Base-by-base conservation (phyloP, 2,113 vertebrate species). In the Psittacus erithacus region DNA sequence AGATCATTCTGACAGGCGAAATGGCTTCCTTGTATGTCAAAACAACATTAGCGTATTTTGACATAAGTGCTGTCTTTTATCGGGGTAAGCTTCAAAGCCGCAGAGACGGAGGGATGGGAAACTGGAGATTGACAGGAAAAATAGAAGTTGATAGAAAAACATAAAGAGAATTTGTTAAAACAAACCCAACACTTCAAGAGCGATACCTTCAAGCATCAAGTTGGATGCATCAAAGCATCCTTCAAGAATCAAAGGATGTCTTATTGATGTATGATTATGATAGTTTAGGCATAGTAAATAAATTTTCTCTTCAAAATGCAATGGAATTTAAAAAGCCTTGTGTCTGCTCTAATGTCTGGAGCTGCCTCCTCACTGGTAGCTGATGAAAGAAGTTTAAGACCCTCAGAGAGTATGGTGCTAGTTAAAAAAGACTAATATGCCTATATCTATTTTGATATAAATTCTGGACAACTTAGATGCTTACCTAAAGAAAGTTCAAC, bases 41-140 rank as follows among this genome's bases (percentile, higher is more conserved):
- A 97, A 63, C 87, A 78, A 94, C 93, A 92, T 82, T 82, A 53
- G 95, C 92, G 91, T 96, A 94, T 95, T 94, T 94, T 91, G 96
- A 92, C 81, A 53, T 33, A 97, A 96, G 91, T 95, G 93, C 84
- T 95, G 89, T 50, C 87, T 95, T 95, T 95, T 95, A 85, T 89
- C 87, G 89, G 67, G 90, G 70, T 94, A 90, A 96, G 87, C 82
- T 95, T 96, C 94, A 96, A 96, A 96, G 90, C 75, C 82, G 35
- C 52, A 5, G 89, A 82, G 74, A 76, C 49, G 71, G 63, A 93
- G 85, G 88, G 82, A 88, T 89, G 94, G 80, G 91, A 95, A 97
- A 84, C 89, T 91, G 81, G 43, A 96, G 47, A 52, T 49, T 94
- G 84, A 74, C 91, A 95, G 84, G 39, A 87, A 95, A 95, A 96